Evolutionary conservation across 2,113 vertebrate species (phyloP).

Genomic region (Lepisosteus oculatus): DNA sequence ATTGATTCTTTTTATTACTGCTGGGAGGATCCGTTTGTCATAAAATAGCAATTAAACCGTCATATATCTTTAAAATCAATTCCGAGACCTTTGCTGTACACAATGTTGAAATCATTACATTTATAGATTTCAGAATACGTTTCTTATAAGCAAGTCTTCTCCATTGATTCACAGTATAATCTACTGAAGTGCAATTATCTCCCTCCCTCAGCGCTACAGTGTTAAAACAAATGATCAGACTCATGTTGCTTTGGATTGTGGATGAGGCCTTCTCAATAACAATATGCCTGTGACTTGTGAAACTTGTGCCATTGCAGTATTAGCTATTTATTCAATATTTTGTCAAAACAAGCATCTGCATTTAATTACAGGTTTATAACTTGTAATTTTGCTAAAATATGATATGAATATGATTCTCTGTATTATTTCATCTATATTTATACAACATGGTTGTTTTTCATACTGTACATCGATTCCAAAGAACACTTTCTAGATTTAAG

Average conservation of each 20-base stretch:
- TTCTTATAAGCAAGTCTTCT: neutral
- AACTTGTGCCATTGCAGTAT: neutral
- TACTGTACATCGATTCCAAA: too few relatives aligned
- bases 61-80: neutral
- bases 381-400: neutral
- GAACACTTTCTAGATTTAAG: too few relatives aligned
- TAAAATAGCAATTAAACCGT: neutral
- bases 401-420: too few relatives aligned
- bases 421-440: too few relatives aligned
- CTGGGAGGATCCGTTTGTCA: neutral
- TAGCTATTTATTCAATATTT: neutral
- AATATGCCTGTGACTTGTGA: neutral
- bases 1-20: neutral
- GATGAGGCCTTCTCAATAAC: neutral
- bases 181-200: neutral
- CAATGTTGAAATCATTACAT: neutral
- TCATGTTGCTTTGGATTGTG: neutral
- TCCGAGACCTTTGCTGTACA: neutral
- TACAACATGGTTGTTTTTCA: too few relatives aligned
- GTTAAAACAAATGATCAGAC: too few relatives aligned
- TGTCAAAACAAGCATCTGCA: neutral
- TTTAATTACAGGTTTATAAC: neutral
- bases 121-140: neutral
- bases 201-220: too few relatives aligned
- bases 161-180: neutral